Conservation (phyloP, 2,113 vertebrate genomes). For the Phocoena phocoena region DNA sequence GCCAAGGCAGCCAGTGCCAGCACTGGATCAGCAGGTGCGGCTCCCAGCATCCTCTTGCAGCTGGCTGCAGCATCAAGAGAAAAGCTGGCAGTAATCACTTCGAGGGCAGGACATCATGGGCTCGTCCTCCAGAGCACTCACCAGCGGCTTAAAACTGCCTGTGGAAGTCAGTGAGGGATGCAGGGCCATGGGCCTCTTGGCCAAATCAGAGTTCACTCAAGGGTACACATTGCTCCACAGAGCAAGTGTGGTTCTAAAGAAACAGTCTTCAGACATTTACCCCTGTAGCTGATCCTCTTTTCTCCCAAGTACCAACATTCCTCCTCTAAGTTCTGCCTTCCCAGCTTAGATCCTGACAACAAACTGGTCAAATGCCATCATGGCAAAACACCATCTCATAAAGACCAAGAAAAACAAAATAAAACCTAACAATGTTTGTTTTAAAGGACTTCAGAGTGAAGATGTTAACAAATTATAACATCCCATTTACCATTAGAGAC, state of each 20-base stretch:
- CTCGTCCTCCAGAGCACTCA: not conserved
- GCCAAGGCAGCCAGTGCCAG: not conserved
- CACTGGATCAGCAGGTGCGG: not conserved
- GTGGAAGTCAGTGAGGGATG: not conserved
- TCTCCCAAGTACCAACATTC: not conserved
- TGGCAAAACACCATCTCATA: conserved; percentile 5
- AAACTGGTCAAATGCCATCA: not conserved
- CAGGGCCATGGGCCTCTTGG: not conserved
- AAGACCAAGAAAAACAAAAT: not conserved
- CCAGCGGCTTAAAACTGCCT: not conserved
- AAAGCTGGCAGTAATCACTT: not conserved
- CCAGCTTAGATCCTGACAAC: not conserved
- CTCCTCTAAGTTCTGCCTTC: not conserved
- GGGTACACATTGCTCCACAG: not conserved
- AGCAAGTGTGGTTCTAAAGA: not conserved
- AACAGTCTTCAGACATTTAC: not conserved
- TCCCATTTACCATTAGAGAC: not conserved
- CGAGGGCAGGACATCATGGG: not conserved
- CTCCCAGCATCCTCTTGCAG: not conserved
- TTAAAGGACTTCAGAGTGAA: not conserved
- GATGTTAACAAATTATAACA: not conserved
- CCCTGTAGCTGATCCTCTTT: not conserved
- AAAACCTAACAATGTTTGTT: not conserved
- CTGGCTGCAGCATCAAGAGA: not conserved
- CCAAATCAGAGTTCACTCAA: conserved; percentile 8